Evolutionary conservation across 2,113 vertebrate genomes (phyloP), one percentile per base, ranked within the genome.

Genomic region (Pundamilia nyererei): DNA sequence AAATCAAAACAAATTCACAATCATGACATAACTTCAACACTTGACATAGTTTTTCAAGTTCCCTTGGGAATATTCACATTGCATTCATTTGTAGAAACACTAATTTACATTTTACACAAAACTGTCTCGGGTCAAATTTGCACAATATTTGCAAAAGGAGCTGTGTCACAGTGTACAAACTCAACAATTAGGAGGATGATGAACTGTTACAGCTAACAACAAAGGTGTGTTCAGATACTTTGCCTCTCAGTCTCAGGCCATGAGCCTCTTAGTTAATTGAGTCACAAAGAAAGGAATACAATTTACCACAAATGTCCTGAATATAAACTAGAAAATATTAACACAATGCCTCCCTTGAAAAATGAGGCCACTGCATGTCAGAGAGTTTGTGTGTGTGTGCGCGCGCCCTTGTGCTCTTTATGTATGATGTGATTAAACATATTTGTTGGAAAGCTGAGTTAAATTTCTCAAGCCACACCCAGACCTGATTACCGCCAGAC

Each of bases 121-220:
- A 72, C 40, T 72, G 13, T 26, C 38, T 72, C 0, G 5, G 68
- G 68, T 45, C 68, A 72, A 9, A 70, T 70, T 42, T 70, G 35
- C 35, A 70, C 65, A 70, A 42, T 21, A 70, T 70, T 70, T 70
- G 65, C 65, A 70, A 70, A 70, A 70, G 12, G 7, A 70, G 65
- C 13, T 1, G 5, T 70, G 65, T 9, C 5, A 11, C 35, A 42
- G 38, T 70, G 38, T 42, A 70, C 13, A 6, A 24, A 42, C 21
- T 70, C 38, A 26, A 10, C 38, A 70, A 26, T 26, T 42, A 45
- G 13, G 13, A 26, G 3, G 65, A 15, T 1, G n/a, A 42, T 24
- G 38, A 26, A 70, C 65, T 4, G 65, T 70, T 24, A 42, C 65
- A 42, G 35, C 35, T 70, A 24, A 70, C n/a, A 68, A 13, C 2